These are phyloP conservation scores for Gymnocheta viridis DNA, from an alignment of 2,888 invertebrate genomes.

Conservation along the genomic window DNA sequence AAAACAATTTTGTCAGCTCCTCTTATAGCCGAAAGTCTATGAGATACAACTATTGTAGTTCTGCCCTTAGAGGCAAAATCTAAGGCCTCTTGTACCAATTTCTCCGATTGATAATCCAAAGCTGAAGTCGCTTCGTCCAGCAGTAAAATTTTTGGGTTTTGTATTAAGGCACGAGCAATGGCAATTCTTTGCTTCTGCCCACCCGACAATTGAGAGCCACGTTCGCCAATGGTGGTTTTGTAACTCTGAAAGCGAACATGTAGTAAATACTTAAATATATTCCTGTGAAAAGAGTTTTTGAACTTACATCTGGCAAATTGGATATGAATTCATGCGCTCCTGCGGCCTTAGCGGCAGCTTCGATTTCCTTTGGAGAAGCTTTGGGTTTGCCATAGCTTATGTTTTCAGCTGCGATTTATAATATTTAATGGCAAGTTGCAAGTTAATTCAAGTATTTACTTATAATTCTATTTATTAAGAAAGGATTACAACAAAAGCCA, in stretches of 20 bases:
- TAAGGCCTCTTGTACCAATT: constrained; percentile 90
- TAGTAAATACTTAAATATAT: background rate
- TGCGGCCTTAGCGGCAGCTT: constrained; percentile 88
- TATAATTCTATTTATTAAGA: too few relatives aligned
- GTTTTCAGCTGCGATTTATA: constrained; percentile 82
- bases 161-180: constrained; percentile 91
- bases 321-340: constrained; percentile 90
- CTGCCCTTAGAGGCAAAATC: constrained; percentile 89
- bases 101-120: constrained; percentile 90
- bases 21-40: constrained; percentile 87
- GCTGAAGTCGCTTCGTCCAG: constrained; percentile 94
- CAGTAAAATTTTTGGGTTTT: constrained; percentile 88
- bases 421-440: background rate
- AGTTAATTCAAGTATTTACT: too few relatives aligned
- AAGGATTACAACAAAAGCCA: too few relatives aligned
- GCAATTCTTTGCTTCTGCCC: constrained; percentile 94
- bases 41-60: constrained; percentile 90
- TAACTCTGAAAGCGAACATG: constrained; percentile 84
- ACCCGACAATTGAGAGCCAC: constrained; percentile 91
- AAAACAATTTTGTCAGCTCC: constrained; percentile 88
- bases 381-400: constrained; percentile 88
- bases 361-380: constrained; percentile 87
- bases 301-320: constrained; percentile 87
- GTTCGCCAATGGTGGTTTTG: constrained; percentile 90
- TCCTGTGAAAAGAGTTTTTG: background rate